Evolutionary conservation across 2,888 invertebrate species (phyloP).

Genomic region (Nasonia oneida): DNA sequence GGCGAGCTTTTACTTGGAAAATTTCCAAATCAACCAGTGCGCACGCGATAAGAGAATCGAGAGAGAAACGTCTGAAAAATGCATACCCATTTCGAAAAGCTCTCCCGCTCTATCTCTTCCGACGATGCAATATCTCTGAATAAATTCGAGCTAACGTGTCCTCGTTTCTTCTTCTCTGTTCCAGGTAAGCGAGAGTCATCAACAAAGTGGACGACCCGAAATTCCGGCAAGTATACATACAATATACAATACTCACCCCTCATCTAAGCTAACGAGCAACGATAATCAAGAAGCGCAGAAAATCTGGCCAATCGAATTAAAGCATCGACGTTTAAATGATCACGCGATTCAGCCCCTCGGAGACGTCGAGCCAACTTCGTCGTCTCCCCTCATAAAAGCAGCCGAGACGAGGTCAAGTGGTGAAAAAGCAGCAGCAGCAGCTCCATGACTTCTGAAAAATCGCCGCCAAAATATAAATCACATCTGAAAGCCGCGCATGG

Average conservation of each 20-base stretch:
- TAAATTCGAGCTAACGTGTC: not conserved
- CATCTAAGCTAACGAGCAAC: not conserved
- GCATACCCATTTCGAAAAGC: slow-evolving; percentile 9
- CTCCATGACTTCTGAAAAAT: slow-evolving; percentile 53
- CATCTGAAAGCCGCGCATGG: slow-evolving; percentile 28
- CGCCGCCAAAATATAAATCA: slow-evolving; percentile 55
- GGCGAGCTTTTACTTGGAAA: slow-evolving; percentile 10
- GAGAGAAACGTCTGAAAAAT: slow-evolving; percentile 21
- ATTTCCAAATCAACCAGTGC: slow-evolving; percentile 10
- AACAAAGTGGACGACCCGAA: not conserved
- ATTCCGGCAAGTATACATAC: not conserved
- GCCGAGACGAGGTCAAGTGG: slow-evolving; percentile 22
- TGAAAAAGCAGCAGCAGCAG: slow-evolving; percentile 31
- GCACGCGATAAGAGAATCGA: slow-evolving; percentile 8
- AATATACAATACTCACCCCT: not conserved
- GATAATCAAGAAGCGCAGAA: not conserved
- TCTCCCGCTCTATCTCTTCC: not conserved
- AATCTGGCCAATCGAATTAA: slow-evolving; percentile 22
- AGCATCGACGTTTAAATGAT: slow-evolving; percentile 14
- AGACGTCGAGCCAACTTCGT: not conserved
- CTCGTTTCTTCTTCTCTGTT: slow-evolving; percentile 10
- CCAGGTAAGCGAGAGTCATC: slow-evolving; percentile 11
- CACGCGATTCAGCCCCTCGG: not conserved
- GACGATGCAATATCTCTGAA: not conserved
- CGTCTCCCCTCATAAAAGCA: not conserved